These are phyloP conservation scores for Drosophila bifasciata DNA, from an alignment of 1,140 invertebrate genomes.

Conservation along the genomic window DNA sequence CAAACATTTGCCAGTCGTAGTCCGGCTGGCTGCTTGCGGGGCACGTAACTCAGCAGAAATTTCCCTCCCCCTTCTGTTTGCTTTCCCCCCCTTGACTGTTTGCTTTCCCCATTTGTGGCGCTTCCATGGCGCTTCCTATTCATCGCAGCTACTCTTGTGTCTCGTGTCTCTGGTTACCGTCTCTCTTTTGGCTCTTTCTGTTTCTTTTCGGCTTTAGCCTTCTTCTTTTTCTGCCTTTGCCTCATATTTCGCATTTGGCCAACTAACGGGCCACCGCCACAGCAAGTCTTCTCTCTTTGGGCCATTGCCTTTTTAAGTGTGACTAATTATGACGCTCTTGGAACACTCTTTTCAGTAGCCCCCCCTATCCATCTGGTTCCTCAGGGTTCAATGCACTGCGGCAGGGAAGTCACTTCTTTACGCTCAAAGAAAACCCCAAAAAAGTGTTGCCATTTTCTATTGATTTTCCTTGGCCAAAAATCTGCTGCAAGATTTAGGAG, in stretches of 20 bases:
- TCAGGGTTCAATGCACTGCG: constrained; percentile 56
- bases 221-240: constrained; percentile 45
- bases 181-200: constrained; percentile 7
- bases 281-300: constrained; percentile 60
- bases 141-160: constrained; percentile 35
- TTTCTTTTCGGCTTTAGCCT: constrained; percentile 32
- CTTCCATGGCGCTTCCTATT: constrained; percentile 48
- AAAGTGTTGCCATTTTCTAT: constrained; percentile 40
- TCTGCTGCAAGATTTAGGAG: constrained; percentile 28
- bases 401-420: neutral
- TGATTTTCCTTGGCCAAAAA: constrained; percentile 35
- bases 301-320: constrained; percentile 79
- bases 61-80: constrained; percentile 40
- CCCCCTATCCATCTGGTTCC: neutral
- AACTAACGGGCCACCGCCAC: constrained; percentile 60
- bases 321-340: constrained; percentile 71
- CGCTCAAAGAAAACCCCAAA: constrained; percentile 18
- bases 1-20: constrained; percentile 42
- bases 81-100: constrained; percentile 12
- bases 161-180: constrained; percentile 56
- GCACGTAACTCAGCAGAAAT: constrained; percentile 53
- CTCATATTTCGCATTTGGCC: constrained; percentile 69
- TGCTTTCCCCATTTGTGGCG: constrained; percentile 33
- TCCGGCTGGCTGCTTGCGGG: constrained; percentile 44
- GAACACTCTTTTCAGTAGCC: neutral